Percentiles rank a stretch among this genome's conserved stretches.
Evolutionary conservation across 2,113 vertebrate species (phyloP).

Genomic region (Colinus virginianus): DNA sequence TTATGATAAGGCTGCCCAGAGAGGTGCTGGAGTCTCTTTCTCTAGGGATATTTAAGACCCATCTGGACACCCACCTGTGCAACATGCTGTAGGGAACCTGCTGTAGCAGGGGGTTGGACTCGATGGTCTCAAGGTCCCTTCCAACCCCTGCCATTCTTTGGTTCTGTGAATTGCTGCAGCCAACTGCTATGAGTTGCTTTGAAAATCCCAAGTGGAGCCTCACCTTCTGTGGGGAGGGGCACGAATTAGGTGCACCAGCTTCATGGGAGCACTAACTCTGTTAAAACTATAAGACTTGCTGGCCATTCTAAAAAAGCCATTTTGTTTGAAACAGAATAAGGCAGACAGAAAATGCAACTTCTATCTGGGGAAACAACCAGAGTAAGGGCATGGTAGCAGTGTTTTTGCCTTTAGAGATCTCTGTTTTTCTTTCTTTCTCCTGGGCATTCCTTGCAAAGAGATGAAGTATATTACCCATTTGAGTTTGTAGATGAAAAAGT

Average conservation of each 20-base stretch:
- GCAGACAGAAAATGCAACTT: background rate
- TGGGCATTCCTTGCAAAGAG: conserved; percentile 27
- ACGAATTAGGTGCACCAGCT: background rate
- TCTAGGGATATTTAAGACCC: no score
- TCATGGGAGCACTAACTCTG: background rate
- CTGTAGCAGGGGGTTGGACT: no score
- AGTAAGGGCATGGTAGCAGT: background rate
- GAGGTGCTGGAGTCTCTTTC: no score
- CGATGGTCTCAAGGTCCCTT: no score
- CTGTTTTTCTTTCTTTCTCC: background rate
- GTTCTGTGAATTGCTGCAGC: background rate
- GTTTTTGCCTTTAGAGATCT: background rate
- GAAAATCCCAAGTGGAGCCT: conserved; percentile 40
- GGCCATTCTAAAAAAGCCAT: conserved; percentile 35
- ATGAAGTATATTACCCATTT: background rate
- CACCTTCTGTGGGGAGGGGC: conserved; percentile 1
- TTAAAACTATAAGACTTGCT: conserved; percentile 31
- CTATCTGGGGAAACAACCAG: background rate
- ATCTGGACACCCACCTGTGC: no score
- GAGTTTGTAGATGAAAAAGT: background rate
- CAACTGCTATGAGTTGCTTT: conserved; percentile 43
- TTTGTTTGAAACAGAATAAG: conserved; percentile 14
- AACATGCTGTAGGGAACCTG: no score
- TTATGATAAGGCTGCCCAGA: no score
- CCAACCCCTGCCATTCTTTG: no score